Evolutionary conservation across 2,113 vertebrate species (phyloP).

Genomic region (Scortum barcoo): DNA sequence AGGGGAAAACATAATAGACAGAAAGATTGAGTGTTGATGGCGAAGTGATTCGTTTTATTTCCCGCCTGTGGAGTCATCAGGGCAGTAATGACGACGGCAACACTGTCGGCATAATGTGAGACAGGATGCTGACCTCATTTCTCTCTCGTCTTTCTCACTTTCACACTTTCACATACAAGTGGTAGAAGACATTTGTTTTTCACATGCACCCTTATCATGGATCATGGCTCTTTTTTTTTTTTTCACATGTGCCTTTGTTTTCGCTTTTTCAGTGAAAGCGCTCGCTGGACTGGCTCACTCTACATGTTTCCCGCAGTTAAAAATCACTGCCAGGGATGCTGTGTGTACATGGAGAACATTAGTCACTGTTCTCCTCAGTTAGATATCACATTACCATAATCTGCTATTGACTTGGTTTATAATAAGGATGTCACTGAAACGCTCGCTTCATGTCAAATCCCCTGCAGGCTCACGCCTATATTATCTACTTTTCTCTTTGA

Average conservation of each 20-base stretch:
- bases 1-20: neutral
- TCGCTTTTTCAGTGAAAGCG: constrained; percentile 18
- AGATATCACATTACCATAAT: constrained; percentile 82
- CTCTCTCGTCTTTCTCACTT: constrained; percentile 3
- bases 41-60: constrained; percentile 41
- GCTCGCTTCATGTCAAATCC: constrained; percentile 73
- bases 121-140: constrained; percentile 8
- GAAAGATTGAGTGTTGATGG: neutral
- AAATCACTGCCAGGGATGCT: constrained; percentile 69
- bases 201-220: neutral
- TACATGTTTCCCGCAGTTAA: constrained; percentile 61
- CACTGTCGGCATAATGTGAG: constrained; percentile 30
- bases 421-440: constrained; percentile 74
- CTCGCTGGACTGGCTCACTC: constrained; percentile 36
- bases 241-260: constrained; percentile 22
- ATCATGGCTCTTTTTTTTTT: neutral
- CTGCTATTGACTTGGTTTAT: constrained; percentile 81
- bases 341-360: constrained; percentile 70
- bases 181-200: neutral
- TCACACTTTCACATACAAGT: neutral
- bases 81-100: constrained; percentile 25
- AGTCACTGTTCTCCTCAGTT: constrained; percentile 74
- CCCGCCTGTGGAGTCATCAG: constrained; percentile 22
- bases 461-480: constrained; percentile 63
- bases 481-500: constrained; percentile 72